phyloP scores from a whole-genome alignment of 2,113 vertebrate genomes.

The Meles meles region DNA sequence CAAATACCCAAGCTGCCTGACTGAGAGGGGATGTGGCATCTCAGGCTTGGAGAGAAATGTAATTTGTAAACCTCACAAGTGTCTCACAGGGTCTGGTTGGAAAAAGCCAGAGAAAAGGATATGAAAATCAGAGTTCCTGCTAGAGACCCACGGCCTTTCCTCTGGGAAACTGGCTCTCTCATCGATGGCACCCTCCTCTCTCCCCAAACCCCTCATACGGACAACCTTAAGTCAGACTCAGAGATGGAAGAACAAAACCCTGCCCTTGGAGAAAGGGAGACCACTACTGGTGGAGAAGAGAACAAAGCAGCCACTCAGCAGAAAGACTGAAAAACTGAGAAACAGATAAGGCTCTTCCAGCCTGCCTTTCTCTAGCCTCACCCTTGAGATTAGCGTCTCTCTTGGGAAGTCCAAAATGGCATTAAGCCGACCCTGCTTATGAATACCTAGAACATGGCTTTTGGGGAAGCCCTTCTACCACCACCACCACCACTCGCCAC shows the following conservation, averaged over 20 bases:
- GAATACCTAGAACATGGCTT: background rate
- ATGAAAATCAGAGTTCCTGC: background rate
- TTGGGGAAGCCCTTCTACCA: background rate
- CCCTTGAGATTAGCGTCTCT: background rate
- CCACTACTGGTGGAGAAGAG: background rate
- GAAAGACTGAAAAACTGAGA: background rate
- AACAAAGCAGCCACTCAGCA: background rate
- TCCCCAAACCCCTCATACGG: fast-evolving
- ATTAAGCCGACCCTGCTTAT: background rate
- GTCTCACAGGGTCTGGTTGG: background rate
- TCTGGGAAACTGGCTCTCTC: background rate
- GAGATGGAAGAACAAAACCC: background rate
- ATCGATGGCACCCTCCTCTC: fast-evolving
- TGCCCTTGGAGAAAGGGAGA: background rate
- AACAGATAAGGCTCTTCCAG: background rate
- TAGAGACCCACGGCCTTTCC: background rate
- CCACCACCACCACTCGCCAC: too few species aligned
- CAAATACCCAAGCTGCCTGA: background rate
- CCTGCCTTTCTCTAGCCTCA: background rate
- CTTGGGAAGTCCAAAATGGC: background rate
- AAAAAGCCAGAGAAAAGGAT: background rate
- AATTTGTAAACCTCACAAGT: background rate
- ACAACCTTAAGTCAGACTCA: background rate
- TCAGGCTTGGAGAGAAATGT: background rate
- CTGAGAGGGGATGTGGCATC: background rate